Base-by-base conservation (phyloP, 2,888 invertebrate genomes). In the Homarus gammarus region DNA sequence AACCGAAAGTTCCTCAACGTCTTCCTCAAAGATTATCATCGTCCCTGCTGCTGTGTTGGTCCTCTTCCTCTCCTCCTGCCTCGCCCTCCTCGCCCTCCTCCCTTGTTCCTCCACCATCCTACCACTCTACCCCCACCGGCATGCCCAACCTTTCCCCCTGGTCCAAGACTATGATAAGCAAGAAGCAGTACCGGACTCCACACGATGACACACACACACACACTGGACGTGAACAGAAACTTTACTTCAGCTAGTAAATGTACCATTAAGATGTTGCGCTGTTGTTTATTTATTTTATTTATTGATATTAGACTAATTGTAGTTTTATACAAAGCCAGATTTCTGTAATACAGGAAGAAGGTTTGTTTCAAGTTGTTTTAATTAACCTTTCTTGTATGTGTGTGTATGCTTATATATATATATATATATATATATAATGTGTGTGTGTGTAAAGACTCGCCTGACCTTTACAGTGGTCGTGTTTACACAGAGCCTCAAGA, bases 251-350 rank as follows among this genome's bases (percentile, higher is more conserved):
- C 70, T 82, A 64, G 68, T 82, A 79, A 64, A 44, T 82, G 70
- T 82, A 70, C 40, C 68, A 70, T 82, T 61, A 51, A 49, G 81
- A 82, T 82, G 81, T 82, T 61, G 36, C 81, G 61, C 81, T 40
- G n/a, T 38, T 82, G 61, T 82, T 44, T 82, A 82, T 82, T 82
- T 82, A 82, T 82, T 82, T 82, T 68, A 82, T 82, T 82, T 82
- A 82, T 82, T 82, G 82, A 82, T 70, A 40, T 70, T 82, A 61
- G 31, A 82, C 68, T 82, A 38, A 64, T 38, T 82, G 81, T 82
- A 82, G 81, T 82, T 82, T 82, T 82, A 82, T 82, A 82, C 81
- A 82, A 82, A 64, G 56, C 81, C 81, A 82, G 81, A 82, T 82
- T 82, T 82, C 64, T 61, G 36, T 49, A 82, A 82, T 82, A 82